Conservation (phyloP, 2,888 invertebrate species). For the Polydrusus cervinus region DNA sequence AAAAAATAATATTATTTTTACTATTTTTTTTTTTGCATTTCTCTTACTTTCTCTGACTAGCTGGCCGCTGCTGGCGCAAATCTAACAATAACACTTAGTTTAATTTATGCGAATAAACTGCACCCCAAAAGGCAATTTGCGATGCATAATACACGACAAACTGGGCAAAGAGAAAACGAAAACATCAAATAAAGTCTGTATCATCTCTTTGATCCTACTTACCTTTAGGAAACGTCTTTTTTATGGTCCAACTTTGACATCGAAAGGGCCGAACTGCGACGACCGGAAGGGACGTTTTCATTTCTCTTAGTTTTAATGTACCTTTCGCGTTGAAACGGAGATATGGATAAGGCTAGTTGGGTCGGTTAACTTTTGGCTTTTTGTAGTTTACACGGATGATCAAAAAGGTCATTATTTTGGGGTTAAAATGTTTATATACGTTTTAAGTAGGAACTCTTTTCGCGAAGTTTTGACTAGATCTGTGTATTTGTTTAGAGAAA, state of each 20-base stretch:
- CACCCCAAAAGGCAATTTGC: too few relatives aligned
- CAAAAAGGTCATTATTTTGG: too few relatives aligned
- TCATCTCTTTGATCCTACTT: constrained; percentile 21
- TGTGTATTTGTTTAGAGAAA: too few relatives aligned
- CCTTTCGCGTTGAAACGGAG: neutral
- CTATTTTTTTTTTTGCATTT: too few relatives aligned
- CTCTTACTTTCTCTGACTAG: too few relatives aligned
- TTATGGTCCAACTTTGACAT: constrained; percentile 28
- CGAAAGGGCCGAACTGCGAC: constrained; percentile 20
- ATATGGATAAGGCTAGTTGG: neutral
- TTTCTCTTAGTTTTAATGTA: constrained; percentile 20
- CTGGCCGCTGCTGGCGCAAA: too few relatives aligned
- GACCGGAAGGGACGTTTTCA: constrained; percentile 29
- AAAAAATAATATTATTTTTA: too few relatives aligned
- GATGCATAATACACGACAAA: constrained; percentile 2
- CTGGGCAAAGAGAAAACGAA: constrained; percentile 1
- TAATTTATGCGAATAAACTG: too few relatives aligned
- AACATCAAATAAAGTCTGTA: constrained; percentile 7
- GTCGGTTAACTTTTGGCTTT: constrained; percentile 8
- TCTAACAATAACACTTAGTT: too few relatives aligned
- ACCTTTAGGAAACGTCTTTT: constrained; percentile 28
- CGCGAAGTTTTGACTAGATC: too few relatives aligned
- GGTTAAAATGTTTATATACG: too few relatives aligned
- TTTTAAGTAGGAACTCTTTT: too few relatives aligned
- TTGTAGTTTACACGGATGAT: neutral